Evolutionary conservation across 2,113 vertebrate genomes (phyloP).

Genomic region (Egretta garzetta): DNA sequence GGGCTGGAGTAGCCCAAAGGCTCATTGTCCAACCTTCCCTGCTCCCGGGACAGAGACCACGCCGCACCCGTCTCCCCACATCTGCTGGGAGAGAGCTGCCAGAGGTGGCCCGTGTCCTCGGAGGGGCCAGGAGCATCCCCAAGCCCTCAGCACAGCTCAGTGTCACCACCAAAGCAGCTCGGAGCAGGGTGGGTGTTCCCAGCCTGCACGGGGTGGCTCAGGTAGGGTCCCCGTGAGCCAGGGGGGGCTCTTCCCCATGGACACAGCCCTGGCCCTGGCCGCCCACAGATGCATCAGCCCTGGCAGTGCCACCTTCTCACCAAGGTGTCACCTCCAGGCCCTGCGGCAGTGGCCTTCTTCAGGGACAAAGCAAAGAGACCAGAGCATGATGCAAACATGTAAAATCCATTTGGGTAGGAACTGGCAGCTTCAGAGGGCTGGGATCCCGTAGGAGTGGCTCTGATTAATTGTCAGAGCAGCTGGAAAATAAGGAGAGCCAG

Average conservation of each 20-base stretch:
- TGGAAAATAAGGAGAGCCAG: not conserved
- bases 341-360: not conserved
- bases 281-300: not conserved
- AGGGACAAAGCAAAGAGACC: not conserved
- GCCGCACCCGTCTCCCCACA: not conserved
- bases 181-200: not conserved
- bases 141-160: not conserved
- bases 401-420: not conserved
- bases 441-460: slow-evolving; percentile 8
- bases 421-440: not conserved
- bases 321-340: not conserved
- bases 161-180: not conserved
- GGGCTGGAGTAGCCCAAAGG: not conserved
- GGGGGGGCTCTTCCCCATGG: accelerated
- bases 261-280: not conserved
- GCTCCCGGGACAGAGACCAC: accelerated
- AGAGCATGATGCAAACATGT: not conserved
- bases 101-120: accelerated
- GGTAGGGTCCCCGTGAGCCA: not conserved
- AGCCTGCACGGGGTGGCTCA: accelerated
- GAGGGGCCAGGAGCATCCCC: not conserved
- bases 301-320: not conserved
- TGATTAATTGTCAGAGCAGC: slow-evolving; percentile 48
- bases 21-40: not conserved
- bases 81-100: not conserved